Conservation (phyloP, 30 jellyfish, hydroid and myxozoan genomes). For the Pelagia noctiluca region DNA sequence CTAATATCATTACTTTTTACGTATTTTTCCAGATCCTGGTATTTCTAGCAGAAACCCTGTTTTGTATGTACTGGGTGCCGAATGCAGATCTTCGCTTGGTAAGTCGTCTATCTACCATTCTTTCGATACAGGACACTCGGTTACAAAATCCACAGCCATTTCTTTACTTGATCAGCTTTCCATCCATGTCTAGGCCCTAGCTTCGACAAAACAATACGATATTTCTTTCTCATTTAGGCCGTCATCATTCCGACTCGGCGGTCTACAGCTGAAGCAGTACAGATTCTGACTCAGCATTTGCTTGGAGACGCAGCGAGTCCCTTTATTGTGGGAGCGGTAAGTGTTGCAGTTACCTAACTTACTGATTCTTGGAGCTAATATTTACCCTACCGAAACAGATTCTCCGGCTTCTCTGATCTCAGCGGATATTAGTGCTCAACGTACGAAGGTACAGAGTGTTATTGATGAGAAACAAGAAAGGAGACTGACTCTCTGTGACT, state of each 20-base stretch:
- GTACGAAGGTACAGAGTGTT: neutral
- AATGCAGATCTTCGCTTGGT: constrained; percentile 87
- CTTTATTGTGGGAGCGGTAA: constrained; percentile 89
- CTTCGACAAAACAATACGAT: neutral
- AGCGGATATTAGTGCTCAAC: no score
- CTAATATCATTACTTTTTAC: neutral
- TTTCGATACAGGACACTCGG: no score
- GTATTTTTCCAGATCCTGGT: constrained; percentile 55
- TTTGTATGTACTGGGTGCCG: constrained; percentile 90
- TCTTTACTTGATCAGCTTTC: no score
- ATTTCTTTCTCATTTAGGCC: constrained; percentile 43
- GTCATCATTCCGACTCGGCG: constrained; percentile 89
- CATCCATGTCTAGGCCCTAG: no score
- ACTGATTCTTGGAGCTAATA: neutral
- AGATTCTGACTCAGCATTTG: constrained; percentile 77
- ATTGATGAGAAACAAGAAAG: neutral
- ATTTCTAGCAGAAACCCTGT: constrained; percentile 67
- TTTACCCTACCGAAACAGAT: neutral
- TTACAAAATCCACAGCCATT: no score
- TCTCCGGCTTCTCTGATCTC: no score
- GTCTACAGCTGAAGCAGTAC: constrained; percentile 91
- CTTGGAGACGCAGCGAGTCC: constrained; percentile 97
- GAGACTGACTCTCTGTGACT: neutral
- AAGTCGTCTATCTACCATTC: no score
- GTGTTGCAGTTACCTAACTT: constrained; percentile 3